Percentiles rank a stretch among this genome's conserved stretches.
These are phyloP conservation scores for Pogonomyrmex barbatus DNA, from an alignment of 1,140 invertebrate species.

Conservation along the genomic window DNA sequence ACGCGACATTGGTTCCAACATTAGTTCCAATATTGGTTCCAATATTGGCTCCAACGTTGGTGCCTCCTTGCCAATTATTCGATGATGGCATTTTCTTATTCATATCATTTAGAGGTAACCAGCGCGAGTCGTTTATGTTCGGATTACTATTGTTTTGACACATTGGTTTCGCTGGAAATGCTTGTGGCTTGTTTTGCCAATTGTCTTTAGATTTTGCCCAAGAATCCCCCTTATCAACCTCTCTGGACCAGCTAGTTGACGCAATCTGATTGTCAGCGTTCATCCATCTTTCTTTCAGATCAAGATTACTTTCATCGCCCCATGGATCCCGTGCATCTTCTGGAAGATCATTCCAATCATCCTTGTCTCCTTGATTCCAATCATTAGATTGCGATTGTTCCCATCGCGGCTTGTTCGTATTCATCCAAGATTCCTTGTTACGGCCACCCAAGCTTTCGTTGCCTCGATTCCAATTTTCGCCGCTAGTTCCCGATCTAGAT, in stretches of 20 bases:
- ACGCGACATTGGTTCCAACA: conserved; percentile 49
- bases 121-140: conserved; percentile 69
- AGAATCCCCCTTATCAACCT: conserved; percentile 48
- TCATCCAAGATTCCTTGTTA: conserved; percentile 68
- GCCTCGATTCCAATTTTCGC: conserved; percentile 77
- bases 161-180: conserved; percentile 55
- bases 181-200: conserved; percentile 71
- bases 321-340: conserved; percentile 85
- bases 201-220: conserved; percentile 70
- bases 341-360: conserved; percentile 83
- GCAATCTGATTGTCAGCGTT: conserved; percentile 40
- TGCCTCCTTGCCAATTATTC: conserved; percentile 67
- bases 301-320: conserved; percentile 79
- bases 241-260: conserved; percentile 54
- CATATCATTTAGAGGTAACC: conserved; percentile 65
- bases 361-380: conserved; percentile 74
- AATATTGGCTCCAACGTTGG: conserved; percentile 36
- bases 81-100: conserved; percentile 53
- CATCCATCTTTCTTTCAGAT: conserved; percentile 68
- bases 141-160: conserved; percentile 65
- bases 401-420: conserved; percentile 71
- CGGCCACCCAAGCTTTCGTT: conserved; percentile 71
- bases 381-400: conserved; percentile 68
- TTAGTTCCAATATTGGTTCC: conserved; percentile 52
- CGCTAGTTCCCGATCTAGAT: conserved; percentile 44